These are phyloP conservation scores for Oxyscelio sp. DNA, from an alignment of 2,888 invertebrate genomes.

Conservation along the genomic window DNA sequence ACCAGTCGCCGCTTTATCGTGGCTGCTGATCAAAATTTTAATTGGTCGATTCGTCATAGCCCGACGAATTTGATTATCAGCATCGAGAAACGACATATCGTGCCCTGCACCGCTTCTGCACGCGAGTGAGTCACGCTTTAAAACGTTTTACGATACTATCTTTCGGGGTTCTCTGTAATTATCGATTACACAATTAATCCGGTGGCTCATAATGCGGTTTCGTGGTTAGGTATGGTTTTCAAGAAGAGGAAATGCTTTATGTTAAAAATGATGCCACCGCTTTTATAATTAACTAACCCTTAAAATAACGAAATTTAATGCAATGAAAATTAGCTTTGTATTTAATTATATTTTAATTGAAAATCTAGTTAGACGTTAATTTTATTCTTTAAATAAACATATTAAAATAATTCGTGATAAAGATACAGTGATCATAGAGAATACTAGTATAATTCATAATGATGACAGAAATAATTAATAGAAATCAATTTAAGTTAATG, in stretches of 20 bases:
- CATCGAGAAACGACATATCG: slow-evolving; percentile 85
- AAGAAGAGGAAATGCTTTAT: slow-evolving; percentile 30
- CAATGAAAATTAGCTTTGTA: neutral
- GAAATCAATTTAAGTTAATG: neutral
- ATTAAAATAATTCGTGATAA: too few relatives aligned
- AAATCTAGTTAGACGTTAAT: too few relatives aligned
- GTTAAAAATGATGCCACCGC: slow-evolving; percentile 36
- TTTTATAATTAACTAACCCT: slow-evolving; percentile 11
- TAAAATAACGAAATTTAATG: neutral
- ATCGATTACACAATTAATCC: slow-evolving; percentile 86
- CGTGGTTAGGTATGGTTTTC: slow-evolving; percentile 57
- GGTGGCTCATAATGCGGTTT: slow-evolving; percentile 72
- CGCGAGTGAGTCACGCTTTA: slow-evolving; percentile 87
- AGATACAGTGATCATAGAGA: too few relatives aligned
- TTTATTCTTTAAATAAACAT: neutral
- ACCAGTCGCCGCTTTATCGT: slow-evolving; percentile 85
- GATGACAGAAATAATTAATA: neutral
- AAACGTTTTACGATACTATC: slow-evolving; percentile 77
- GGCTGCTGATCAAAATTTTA: slow-evolving; percentile 86
- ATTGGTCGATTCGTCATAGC: slow-evolving; percentile 88
- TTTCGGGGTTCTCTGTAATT: slow-evolving; percentile 81
- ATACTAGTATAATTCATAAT: neutral
- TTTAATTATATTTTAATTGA: too few relatives aligned
- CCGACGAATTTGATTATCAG: slow-evolving; percentile 88
- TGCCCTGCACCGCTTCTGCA: slow-evolving; percentile 80